A percentile compares a stretch with the other conserved stretches of the same genome.
phyloP scores from a whole-genome alignment of 2,797 vertebrate species.

The Sorex maritimensis region DNA sequence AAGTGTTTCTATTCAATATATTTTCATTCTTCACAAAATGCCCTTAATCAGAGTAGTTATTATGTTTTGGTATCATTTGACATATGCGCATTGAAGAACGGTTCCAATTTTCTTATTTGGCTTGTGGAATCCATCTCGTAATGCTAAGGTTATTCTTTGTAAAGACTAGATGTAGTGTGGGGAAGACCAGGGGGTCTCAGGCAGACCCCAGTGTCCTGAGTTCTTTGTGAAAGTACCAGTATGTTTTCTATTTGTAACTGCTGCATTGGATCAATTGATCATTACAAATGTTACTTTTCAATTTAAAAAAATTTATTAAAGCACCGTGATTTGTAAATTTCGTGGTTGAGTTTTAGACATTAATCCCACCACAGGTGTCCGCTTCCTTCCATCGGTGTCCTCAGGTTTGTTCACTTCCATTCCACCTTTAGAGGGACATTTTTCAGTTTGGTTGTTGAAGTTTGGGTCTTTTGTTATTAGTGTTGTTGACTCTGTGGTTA shows the following conservation, averaged over 20 bases:
- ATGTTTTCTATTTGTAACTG: not conserved
- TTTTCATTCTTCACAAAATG: conserved; percentile 48
- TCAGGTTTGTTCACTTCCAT: too few relatives aligned
- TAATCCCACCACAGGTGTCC: too few relatives aligned
- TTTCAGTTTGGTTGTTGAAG: too few relatives aligned
- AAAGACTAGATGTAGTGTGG: not conserved
- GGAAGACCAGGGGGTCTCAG: not conserved
- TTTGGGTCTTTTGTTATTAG: too few relatives aligned
- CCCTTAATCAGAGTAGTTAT: conserved; percentile 48
- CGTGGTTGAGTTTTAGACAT: too few relatives aligned
- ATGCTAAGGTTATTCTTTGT: conserved; percentile 53
- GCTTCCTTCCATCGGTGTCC: too few relatives aligned
- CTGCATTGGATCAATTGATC: not conserved
- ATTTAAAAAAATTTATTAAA: too few relatives aligned
- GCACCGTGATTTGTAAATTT: too few relatives aligned
- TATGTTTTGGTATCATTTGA: conserved; percentile 52
- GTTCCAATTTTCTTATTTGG: conserved; percentile 50
- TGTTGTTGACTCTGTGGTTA: too few relatives aligned
- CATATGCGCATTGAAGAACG: conserved; percentile 35
- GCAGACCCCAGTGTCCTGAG: not conserved
- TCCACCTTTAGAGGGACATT: too few relatives aligned
- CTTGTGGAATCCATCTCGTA: conserved; percentile 17
- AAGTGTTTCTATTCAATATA: not conserved
- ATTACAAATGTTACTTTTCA: too few relatives aligned
- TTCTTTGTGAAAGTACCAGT: not conserved